Percentiles rank a stretch among this genome's conserved stretches.
Conservation (phyloP, 2,113 vertebrate species). For the Rhegmatorhina hoffmannsi region DNA sequence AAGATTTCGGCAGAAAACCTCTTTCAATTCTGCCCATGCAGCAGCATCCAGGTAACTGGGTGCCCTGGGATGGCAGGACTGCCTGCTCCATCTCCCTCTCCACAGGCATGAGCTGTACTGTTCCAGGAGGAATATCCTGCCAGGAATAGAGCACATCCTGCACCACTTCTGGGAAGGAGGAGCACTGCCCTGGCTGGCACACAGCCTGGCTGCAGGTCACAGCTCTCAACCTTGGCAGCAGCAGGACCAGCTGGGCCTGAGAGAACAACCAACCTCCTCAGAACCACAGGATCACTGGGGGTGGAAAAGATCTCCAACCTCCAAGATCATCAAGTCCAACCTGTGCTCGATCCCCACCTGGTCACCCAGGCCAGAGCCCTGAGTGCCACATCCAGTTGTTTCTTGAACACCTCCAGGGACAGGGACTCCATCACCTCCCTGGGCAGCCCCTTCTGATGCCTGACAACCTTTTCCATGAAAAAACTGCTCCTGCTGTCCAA, state of each 20-base stretch:
- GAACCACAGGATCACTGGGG: not conserved
- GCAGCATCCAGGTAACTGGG: not conserved
- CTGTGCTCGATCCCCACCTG: fast-evolving
- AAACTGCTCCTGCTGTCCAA: not conserved
- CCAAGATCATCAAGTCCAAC: fast-evolving
- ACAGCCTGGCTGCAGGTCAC: not conserved
- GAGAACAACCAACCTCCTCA: not conserved
- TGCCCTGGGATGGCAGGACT: not conserved
- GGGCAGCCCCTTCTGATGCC: not conserved
- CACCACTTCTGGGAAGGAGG: not conserved
- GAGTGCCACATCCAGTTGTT: fast-evolving
- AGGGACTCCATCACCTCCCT: not conserved
- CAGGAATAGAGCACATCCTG: not conserved
- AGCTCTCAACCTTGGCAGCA: not conserved
- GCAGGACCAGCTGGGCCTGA: fast-evolving
- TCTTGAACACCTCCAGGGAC: not conserved
- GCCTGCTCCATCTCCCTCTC: not conserved
- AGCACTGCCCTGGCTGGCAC: not conserved
- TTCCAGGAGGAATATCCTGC: not conserved
- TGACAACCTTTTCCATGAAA: not conserved
- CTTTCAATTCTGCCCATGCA: fast-evolving
- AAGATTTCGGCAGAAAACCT: not conserved
- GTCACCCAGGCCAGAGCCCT: not conserved
- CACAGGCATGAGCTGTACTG: fast-evolving
- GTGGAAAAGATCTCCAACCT: not conserved